A percentile compares a stretch with the other conserved stretches of the same genome.
These are phyloP conservation scores for Ceyx margarethae DNA, from an alignment of 2,113 vertebrate genomes.

Conservation along the genomic window DNA sequence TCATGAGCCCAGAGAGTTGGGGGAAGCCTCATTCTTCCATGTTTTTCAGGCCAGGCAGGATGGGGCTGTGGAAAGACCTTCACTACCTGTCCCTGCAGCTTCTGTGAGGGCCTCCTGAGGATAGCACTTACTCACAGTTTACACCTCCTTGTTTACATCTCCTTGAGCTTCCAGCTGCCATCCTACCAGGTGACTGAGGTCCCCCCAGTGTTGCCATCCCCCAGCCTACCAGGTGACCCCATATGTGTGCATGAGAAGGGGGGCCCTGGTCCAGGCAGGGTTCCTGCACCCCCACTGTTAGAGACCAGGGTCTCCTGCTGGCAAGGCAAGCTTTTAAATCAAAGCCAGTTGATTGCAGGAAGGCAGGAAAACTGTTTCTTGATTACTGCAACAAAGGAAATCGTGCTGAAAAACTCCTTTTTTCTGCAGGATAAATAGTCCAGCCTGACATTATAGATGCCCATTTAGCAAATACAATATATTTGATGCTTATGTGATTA, in stretches of 20 bases:
- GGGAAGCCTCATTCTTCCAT: too few species aligned
- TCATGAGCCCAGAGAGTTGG: too few species aligned
- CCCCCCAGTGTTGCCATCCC: too few species aligned
- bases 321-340: background rate
- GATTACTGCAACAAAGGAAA: slow-evolving; percentile 14
- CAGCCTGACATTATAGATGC: background rate
- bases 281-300: background rate
- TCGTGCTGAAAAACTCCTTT: background rate
- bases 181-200: background rate
- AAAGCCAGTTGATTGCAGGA: background rate
- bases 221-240: too few species aligned
- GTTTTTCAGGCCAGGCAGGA: too few species aligned
- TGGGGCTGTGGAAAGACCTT: background rate
- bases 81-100: background rate
- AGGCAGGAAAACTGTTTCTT: background rate
- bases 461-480: background rate
- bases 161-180: background rate
- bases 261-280: background rate
- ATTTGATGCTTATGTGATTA: background rate
- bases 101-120: background rate
- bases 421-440: background rate
- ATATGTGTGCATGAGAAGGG: background rate
- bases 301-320: background rate
- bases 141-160: background rate
- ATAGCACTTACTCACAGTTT: background rate